Evolutionary conservation across 1,140 invertebrate species (phyloP).

Genomic region (Meloidogyne hapla): DNA sequence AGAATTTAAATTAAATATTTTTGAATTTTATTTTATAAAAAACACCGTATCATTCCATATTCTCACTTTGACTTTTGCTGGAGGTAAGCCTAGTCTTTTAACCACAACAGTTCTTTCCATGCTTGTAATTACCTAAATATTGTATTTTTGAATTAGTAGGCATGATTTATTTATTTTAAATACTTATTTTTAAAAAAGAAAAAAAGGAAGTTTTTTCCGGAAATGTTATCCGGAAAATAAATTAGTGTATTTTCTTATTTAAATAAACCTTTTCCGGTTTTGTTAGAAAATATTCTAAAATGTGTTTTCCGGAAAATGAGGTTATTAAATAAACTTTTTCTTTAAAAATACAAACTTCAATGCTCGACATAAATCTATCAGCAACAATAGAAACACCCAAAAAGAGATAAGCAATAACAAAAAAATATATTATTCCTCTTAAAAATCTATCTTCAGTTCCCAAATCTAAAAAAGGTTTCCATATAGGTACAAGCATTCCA

Average conservation of each 20-base stretch:
- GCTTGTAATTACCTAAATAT: slow-evolving; percentile 17
- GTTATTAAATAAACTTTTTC: background rate
- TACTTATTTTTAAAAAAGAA: too few relatives aligned
- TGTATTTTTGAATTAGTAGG: too few relatives aligned
- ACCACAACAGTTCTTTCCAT: slow-evolving; percentile 64
- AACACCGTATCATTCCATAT: slow-evolving; percentile 88
- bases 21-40: too few relatives aligned
- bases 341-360: slow-evolving; percentile 77
- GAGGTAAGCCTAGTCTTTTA: slow-evolving; percentile 65
- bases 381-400: slow-evolving; percentile 97
- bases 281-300: background rate
- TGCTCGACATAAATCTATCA: slow-evolving; percentile 96
- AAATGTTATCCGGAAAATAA: too few relatives aligned
- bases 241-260: too few relatives aligned
- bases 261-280: too few relatives aligned
- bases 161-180: too few relatives aligned
- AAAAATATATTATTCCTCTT: slow-evolving; percentile 87
- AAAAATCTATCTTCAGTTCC: slow-evolving; percentile 71
- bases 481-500: slow-evolving; percentile 45
- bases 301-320: background rate
- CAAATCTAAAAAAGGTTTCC: slow-evolving; percentile 73
- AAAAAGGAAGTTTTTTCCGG: too few relatives aligned
- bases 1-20: background rate
- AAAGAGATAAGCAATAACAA: slow-evolving; percentile 86
- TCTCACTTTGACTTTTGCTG: slow-evolving; percentile 53